Evolutionary conservation across 2,113 vertebrate genomes (phyloP), one percentile per base, ranked within the genome.

Genomic region (Dasyprocta punctata): DNA sequence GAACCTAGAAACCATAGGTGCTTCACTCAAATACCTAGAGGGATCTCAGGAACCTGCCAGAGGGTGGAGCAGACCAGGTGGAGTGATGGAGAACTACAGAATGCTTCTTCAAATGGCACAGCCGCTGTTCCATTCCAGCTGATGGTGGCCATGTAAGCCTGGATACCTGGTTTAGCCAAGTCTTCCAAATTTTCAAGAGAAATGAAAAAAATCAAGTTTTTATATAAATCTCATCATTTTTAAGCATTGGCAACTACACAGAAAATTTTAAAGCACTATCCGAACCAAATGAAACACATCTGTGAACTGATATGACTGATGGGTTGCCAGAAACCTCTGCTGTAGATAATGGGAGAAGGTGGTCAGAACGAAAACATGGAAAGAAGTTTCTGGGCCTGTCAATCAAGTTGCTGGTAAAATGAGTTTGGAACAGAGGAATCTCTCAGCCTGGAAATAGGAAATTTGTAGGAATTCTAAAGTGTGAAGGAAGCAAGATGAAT

Each of bases 221-320:
- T 61, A 38, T 77, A 95, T 82, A 92, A 94, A 92, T 83, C 28
- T 93, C 86, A 88, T 96, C 77, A 86, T 90, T 95, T 90, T 89
- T 89, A 91, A 92, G 22, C 73, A n/a, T 63, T 88, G 89, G 89
- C 75, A 75, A 84, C 69, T 85, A 49, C 60, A 93, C 86, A 92
- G 84, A 56, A 12, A 67, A 26, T 84, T 86, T 84, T 58, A 52
- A 28, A 92, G 83, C 16, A 41, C 28, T 7, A 0, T 28, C 33
- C 36, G 56, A 41, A 69, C 92, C 92, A 93, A 95, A 83, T 0
- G 47, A 52, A 91, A 90, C 65, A 92, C 81, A 89, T 92, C 41
- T 91, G 86, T 36, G 86, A 81, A 78, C 67, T 67, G 95, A 89
- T 63, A 52, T 3, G 73, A 49, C 65, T 91, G 89, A 94, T 92